Evolutionary conservation across 1,140 invertebrate genomes (phyloP).

Genomic region (Brachystomella parvula): DNA sequence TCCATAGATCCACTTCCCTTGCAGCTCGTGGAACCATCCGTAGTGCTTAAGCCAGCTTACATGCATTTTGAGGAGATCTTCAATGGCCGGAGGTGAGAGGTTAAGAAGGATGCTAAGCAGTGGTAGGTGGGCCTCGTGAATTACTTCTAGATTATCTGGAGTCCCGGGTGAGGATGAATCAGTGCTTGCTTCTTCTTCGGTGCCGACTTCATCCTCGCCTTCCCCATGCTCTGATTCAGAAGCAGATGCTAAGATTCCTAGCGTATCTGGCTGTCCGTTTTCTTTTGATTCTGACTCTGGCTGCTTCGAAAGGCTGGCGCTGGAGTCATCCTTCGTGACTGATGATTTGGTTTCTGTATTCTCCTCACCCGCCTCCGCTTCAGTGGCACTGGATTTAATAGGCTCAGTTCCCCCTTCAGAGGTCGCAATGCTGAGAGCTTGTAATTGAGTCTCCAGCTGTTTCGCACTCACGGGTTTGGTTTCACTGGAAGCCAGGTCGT

Average conservation of each 20-base stretch:
- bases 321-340: neutral
- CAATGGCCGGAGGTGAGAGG: conserved; percentile 16
- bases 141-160: neutral
- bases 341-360: neutral
- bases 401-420: no score
- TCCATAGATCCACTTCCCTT: conserved; percentile 31
- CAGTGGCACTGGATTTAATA: neutral
- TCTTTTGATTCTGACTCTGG: neutral
- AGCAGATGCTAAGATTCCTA: neutral
- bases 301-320: neutral
- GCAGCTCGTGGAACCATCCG: conserved; percentile 20
- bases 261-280: neutral
- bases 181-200: neutral
- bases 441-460: neutral
- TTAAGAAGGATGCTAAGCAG: conserved; percentile 16
- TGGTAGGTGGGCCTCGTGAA: conserved; percentile 2
- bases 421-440: neutral
- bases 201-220: neutral
- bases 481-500: neutral
- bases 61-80: conserved; percentile 22
- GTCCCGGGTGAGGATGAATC: neutral
- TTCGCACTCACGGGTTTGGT: neutral
- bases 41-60: conserved; percentile 23
- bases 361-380: neutral
- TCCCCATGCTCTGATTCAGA: neutral